Evolutionary conservation across 2,797 vertebrate genomes (phyloP).

Genomic region (Balearica regulorum): DNA sequence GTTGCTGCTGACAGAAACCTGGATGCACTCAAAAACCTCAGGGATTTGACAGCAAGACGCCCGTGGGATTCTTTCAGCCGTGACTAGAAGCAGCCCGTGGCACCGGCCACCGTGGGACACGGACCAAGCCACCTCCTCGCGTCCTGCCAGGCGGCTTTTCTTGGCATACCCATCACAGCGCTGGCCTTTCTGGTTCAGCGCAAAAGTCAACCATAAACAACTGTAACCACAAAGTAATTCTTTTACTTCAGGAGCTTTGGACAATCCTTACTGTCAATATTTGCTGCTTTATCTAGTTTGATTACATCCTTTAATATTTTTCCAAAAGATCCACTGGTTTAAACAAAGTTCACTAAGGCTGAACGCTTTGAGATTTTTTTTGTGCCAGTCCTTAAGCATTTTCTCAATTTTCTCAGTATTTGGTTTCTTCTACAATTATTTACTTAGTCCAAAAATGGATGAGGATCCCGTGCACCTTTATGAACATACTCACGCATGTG

Average conservation of each 20-base stretch:
- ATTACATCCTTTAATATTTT: not conserved
- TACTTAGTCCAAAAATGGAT: not conserved
- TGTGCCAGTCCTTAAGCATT: not conserved
- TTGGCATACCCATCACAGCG: rapidly evolving
- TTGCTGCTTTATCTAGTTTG: not conserved
- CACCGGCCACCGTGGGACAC: not conserved
- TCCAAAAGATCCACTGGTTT: not conserved
- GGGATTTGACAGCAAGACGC: not conserved
- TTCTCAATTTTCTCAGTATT: not conserved
- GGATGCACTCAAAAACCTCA: rapidly evolving
- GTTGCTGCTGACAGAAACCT: not conserved
- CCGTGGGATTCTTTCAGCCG: rapidly evolving
- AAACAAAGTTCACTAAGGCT: not conserved
- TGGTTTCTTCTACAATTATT: not conserved
- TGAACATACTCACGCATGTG: not conserved
- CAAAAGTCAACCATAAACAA: not conserved
- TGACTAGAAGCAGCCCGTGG: rapidly evolving
- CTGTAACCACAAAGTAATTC: not conserved
- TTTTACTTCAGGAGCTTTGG: not conserved
- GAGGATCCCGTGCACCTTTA: not conserved
- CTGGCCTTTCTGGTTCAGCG: not conserved
- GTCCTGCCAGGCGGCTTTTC: rapidly evolving
- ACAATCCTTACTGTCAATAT: not conserved
- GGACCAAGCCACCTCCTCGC: not conserved
- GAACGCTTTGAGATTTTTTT: not conserved